Conservation (phyloP, 2,888 invertebrate species). For the Elysia crispata region DNA sequence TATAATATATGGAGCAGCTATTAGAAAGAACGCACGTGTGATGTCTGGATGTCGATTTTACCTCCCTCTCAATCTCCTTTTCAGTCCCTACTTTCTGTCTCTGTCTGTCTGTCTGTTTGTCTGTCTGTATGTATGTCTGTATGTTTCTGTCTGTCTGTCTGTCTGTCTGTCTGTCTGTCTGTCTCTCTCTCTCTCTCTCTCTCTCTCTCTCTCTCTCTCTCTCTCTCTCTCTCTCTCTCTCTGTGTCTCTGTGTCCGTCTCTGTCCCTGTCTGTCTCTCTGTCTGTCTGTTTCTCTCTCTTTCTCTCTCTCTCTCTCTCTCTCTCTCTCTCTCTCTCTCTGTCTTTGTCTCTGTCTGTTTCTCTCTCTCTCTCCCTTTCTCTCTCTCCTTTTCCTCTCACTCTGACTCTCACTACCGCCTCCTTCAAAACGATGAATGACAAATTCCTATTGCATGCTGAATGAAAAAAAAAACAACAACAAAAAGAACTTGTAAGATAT, state of each 20-base stretch:
- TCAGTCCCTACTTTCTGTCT: not conserved
- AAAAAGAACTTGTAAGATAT: too few species aligned
- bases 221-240: too few species aligned
- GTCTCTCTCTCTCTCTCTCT: not conserved
- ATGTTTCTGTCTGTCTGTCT: too few species aligned
- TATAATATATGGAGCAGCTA: too few species aligned
- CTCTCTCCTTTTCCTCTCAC: not conserved
- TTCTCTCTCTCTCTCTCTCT: not conserved
- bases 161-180: not conserved
- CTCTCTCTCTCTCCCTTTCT: not conserved
- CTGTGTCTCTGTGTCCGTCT: too few species aligned
- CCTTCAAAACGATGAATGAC: not conserved
- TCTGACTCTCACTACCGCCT: not conserved
- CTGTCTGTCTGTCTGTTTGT: not conserved
- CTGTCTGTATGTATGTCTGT: too few species aligned
- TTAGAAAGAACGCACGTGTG: too few species aligned
- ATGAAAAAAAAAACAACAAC: too few species aligned
- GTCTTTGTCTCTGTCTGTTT: not conserved
- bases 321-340: conserved; percentile 19
- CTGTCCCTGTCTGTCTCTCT: too few species aligned
- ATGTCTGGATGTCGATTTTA: not conserved
- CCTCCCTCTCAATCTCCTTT: not conserved
- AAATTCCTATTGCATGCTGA: too few species aligned
- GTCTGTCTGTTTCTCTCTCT: not conserved
- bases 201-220: too few species aligned